These are phyloP conservation scores for Mesembrinibis cayennensis DNA, from an alignment of 2,113 vertebrate genomes.

Conservation along the genomic window DNA sequence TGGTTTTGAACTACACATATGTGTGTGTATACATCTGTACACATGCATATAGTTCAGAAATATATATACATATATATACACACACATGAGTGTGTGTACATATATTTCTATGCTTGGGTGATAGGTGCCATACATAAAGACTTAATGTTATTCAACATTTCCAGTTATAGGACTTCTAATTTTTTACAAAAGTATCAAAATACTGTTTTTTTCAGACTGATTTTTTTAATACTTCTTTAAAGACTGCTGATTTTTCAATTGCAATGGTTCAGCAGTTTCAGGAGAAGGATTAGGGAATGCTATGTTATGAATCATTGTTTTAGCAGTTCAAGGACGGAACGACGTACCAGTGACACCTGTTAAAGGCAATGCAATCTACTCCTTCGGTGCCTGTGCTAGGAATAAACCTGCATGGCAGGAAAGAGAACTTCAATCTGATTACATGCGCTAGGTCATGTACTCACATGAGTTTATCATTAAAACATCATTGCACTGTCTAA, in stretches of 20 bases:
- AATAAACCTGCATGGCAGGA: background rate
- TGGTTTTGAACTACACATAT: background rate
- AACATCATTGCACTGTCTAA: background rate
- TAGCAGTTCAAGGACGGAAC: background rate
- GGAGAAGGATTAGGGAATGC: background rate
- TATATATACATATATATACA: background rate
- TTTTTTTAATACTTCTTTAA: background rate
- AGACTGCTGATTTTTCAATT: background rate
- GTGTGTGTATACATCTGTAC: background rate
- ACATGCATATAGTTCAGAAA: background rate
- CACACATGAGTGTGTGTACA: fast-evolving
- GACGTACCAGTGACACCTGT: background rate
- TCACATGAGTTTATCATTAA: background rate
- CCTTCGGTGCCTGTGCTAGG: background rate
- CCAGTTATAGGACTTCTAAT: background rate
- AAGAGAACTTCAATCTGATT: background rate
- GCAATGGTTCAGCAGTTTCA: background rate
- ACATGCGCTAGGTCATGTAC: background rate
- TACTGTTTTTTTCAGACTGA: background rate
- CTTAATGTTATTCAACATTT: background rate
- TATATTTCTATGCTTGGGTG: background rate
- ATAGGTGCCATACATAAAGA: background rate
- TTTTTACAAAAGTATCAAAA: background rate
- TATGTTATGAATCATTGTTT: background rate
- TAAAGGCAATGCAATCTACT: background rate